Conservation (phyloP, 2,113 vertebrate species). For the Ariopsis seemanni region DNA sequence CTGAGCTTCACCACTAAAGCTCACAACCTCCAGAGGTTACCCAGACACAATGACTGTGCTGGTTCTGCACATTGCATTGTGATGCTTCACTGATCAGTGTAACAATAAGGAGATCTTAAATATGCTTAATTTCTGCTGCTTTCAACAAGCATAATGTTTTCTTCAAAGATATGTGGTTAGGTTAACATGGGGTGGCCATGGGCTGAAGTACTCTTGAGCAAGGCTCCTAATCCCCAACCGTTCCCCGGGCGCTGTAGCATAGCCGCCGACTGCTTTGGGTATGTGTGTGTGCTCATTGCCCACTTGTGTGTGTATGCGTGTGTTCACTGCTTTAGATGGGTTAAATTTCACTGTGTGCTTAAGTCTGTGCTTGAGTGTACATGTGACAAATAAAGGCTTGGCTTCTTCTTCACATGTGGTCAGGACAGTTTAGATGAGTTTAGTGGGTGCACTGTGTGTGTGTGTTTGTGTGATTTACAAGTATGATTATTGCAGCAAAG, state of each 20-base stretch:
- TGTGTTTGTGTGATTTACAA: not conserved
- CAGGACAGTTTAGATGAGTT: not conserved
- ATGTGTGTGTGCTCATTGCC: too few species aligned
- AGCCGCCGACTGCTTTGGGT: too few species aligned
- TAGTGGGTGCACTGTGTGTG: not conserved
- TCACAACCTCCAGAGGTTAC: not conserved
- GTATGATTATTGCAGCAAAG: not conserved
- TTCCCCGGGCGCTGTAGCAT: too few species aligned
- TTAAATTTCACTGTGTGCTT: too few species aligned
- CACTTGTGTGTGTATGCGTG: too few species aligned
- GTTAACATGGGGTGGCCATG: too few species aligned
- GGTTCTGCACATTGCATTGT: not conserved
- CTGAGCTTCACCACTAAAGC: not conserved
- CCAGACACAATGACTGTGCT: not conserved
- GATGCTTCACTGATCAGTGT: not conserved
- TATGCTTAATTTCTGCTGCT: not conserved
- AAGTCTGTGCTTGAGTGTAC: too few species aligned
- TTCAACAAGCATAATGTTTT: not conserved
- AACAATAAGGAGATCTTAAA: not conserved
- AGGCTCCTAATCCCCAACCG: too few species aligned
- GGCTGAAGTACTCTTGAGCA: too few species aligned
- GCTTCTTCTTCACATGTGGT: not conserved
- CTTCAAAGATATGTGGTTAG: too few species aligned
- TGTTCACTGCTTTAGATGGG: too few species aligned
- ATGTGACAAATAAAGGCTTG: too few species aligned